A percentile compares a stretch with the other conserved stretches of the same genome.
phyloP scores from a whole-genome alignment of 1,140 invertebrate genomes.

The Pteromalus puparum region DNA sequence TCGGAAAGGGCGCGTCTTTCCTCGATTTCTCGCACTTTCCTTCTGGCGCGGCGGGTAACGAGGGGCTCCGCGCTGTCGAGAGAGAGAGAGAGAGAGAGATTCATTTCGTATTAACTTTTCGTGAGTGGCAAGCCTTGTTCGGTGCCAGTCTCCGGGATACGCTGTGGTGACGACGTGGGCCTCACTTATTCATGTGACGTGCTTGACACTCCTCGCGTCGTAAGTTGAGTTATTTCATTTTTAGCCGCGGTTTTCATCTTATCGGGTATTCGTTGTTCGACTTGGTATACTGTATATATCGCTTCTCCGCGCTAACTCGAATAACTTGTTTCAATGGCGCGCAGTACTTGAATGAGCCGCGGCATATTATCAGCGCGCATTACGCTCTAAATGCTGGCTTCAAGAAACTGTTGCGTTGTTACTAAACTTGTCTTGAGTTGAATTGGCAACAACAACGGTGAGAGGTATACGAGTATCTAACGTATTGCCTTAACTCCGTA shows the following conservation, averaged over 20 bases:
- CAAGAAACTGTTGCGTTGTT: not conserved
- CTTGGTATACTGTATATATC: no score
- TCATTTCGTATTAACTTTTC: slow-evolving; percentile 58
- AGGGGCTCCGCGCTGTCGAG: not conserved
- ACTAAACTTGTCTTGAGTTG: not conserved
- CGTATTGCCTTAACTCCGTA: no score
- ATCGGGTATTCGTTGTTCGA: not conserved
- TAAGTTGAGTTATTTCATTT: no score
- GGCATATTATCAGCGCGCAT: not conserved
- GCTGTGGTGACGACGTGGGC: not conserved
- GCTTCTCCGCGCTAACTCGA: not conserved
- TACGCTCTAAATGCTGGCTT: not conserved
- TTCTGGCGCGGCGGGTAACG: not conserved
- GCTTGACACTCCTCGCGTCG: not conserved
- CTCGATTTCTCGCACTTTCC: slow-evolving; percentile 47
- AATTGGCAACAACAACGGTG: not conserved
- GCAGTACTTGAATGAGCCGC: not conserved
- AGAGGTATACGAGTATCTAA: not conserved
- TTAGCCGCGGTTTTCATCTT: not conserved
- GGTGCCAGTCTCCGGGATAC: not conserved
- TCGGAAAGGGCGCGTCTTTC: slow-evolving; percentile 56
- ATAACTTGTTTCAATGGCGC: not conserved
- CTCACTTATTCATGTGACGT: slow-evolving; percentile 17
- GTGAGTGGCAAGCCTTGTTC: slow-evolving; percentile 57
- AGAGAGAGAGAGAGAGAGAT: slow-evolving; percentile 56